Evolutionary conservation across 2,113 vertebrate genomes (phyloP).

Genomic region (Recurvirostra avosetta): DNA sequence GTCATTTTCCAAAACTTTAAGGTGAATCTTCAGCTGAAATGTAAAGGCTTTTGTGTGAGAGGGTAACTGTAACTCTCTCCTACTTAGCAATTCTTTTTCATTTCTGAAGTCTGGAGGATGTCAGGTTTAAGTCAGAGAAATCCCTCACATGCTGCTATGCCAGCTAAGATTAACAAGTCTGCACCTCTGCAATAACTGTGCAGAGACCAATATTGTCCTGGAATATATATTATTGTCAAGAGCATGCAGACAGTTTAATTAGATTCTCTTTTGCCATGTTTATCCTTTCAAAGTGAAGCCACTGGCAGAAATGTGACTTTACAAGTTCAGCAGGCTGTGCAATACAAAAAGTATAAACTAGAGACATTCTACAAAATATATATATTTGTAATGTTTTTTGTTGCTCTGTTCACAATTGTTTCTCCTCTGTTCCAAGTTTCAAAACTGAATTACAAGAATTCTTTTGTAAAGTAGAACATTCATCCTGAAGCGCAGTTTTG

Average conservation of each 20-base stretch:
- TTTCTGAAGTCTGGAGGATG: not conserved
- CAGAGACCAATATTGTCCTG: not conserved
- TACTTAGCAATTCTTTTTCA: not conserved
- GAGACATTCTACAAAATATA: not conserved
- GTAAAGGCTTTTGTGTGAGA: not conserved
- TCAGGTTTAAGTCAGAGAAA: not conserved
- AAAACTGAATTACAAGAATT: not conserved
- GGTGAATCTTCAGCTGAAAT: not conserved
- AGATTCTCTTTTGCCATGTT: not conserved
- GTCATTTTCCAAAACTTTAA: not conserved
- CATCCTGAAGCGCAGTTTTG: not conserved
- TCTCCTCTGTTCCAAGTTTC: not conserved
- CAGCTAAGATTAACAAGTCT: not conserved
- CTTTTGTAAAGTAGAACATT: not conserved
- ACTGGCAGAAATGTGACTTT: not conserved
- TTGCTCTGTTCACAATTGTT: not conserved
- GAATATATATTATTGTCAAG: not conserved
- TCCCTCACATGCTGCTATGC: not conserved
- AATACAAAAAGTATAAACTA: not conserved
- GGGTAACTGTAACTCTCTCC: not conserved
- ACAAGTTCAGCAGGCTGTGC: not conserved
- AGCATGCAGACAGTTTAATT: not conserved
- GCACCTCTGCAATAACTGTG: not conserved
- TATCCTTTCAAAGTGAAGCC: not conserved
- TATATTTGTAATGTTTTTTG: not conserved